A percentile compares a stretch with the other conserved stretches of the same genome.
Evolutionary conservation across 2,113 vertebrate genomes (phyloP).

Genomic region (Pteropus alecto): DNA sequence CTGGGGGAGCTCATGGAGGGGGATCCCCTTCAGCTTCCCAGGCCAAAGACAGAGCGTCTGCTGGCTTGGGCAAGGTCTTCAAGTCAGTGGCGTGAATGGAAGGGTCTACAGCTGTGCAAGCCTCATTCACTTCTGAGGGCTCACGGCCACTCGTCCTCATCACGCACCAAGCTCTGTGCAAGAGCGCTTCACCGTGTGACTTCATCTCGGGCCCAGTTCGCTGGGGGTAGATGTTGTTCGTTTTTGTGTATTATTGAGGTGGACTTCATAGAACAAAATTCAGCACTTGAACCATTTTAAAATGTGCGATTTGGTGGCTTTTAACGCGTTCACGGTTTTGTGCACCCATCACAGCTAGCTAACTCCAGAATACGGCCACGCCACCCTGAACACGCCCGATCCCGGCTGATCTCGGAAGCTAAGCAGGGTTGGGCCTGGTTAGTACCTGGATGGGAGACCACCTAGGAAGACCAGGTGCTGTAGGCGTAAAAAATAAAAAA

Average conservation of each 20-base stretch:
- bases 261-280: background rate
- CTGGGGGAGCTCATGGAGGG: background rate
- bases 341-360: background rate
- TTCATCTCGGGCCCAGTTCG: background rate
- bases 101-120: background rate
- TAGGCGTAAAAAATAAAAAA: no score
- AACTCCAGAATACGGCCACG: background rate
- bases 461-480: no score
- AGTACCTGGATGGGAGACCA: no score
- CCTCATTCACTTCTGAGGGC: background rate
- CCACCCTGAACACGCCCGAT: no score
- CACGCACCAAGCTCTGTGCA: rapidly evolving
- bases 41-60: background rate
- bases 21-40: background rate
- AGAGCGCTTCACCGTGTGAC: rapidly evolving
- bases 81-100: rapidly evolving
- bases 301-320: background rate
- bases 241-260: background rate
- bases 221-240: background rate
- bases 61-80: background rate
- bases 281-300: background rate
- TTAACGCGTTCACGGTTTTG: background rate
- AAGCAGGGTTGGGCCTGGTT: no score
- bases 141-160: no score
- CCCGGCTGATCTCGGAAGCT: no score